These are phyloP conservation scores for Iguana delicatissima DNA, from an alignment of 2,797 vertebrate genomes.

Conservation along the genomic window DNA sequence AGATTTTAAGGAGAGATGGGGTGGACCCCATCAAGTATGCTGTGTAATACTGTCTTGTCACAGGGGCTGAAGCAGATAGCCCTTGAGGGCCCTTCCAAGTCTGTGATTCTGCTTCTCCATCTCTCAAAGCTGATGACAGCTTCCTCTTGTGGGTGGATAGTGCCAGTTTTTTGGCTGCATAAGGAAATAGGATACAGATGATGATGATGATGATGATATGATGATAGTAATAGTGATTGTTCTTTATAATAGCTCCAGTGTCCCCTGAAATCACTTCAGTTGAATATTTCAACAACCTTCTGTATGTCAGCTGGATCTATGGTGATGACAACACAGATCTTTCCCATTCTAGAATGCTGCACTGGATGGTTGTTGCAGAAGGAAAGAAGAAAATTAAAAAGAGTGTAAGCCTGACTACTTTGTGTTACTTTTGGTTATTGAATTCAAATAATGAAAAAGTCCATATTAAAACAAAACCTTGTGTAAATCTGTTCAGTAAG, in stretches of 20 bases:
- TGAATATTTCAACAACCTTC: slow-evolving; percentile 88
- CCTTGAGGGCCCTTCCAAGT: background rate
- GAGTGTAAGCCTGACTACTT: slow-evolving; percentile 77
- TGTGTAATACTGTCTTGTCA: background rate
- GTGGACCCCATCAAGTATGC: background rate
- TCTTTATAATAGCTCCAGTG: slow-evolving; percentile 85
- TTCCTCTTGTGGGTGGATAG: no score
- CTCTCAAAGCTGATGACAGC: no score
- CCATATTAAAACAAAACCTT: background rate
- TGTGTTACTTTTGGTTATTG: background rate
- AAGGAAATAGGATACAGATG: background rate
- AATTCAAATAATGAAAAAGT: background rate
- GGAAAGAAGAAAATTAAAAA: slow-evolving; percentile 90
- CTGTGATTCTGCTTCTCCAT: no score
- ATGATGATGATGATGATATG: background rate
- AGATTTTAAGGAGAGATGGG: no score
- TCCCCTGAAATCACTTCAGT: slow-evolving; percentile 91
- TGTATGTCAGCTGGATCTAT: slow-evolving; percentile 91
- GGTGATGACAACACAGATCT: slow-evolving; percentile 90
- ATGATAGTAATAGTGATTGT: background rate
- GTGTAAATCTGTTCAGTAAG: background rate
- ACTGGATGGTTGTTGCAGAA: slow-evolving; percentile 93
- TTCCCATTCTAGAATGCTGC: slow-evolving; percentile 93
- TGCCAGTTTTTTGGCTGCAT: no score
- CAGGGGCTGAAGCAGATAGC: no score